Conservation (phyloP, 2,888 invertebrate genomes). For the Amphipoea oculea region DNA sequence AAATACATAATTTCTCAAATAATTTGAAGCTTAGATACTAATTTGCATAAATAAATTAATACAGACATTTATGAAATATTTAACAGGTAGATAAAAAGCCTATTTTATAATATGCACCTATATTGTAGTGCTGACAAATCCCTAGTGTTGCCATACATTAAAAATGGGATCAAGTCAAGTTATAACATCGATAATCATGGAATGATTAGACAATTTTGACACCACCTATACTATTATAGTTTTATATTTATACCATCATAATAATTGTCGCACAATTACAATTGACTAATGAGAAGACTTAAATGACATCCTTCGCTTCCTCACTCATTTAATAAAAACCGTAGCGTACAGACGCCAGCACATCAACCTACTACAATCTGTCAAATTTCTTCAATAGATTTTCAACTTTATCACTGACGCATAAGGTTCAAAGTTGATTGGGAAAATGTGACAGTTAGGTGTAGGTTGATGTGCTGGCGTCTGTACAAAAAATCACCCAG, state of each 20-base stretch:
- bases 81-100: constrained; percentile 45
- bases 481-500: constrained; percentile 43
- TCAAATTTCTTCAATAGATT: no score
- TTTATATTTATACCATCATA: constrained; percentile 33
- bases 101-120: constrained; percentile 48
- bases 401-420: no score
- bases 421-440: no score
- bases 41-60: constrained; percentile 36
- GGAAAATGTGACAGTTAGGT: no score
- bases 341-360: no score
- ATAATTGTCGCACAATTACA: constrained; percentile 51
- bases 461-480: no score
- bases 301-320: constrained; percentile 1
- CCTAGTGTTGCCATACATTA: constrained; percentile 58
- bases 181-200: constrained; percentile 40
- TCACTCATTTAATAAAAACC: constrained; percentile 23
- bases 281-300: constrained; percentile 51
- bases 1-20: constrained; percentile 36
- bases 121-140: constrained; percentile 32
- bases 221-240: constrained; percentile 28
- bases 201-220: constrained; percentile 52
- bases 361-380: no score
- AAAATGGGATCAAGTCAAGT: constrained; percentile 18
- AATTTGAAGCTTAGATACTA: constrained; percentile 45
- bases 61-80: constrained; percentile 39